These are phyloP conservation scores for Synanthedon myopaeformis DNA, from an alignment of 2,888 invertebrate species.

Conservation along the genomic window DNA sequence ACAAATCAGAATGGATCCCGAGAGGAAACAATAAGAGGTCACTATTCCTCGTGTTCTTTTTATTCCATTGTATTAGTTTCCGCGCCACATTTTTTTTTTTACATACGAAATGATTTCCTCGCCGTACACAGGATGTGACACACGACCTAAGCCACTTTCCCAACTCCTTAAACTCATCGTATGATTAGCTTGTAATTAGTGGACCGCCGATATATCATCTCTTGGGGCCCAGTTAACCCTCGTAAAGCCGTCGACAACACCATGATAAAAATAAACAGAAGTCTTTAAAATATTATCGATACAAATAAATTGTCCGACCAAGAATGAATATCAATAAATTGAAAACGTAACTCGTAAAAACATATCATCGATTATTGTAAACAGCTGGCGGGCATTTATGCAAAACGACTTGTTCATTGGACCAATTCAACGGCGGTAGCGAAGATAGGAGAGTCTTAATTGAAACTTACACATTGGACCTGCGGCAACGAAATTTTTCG, in stretches of 20 bases:
- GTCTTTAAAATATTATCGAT: slow-evolving; percentile 56
- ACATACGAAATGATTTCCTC: slow-evolving; percentile 12
- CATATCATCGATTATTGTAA: slow-evolving; percentile 67
- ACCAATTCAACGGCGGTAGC: slow-evolving; percentile 60
- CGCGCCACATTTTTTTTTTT: slow-evolving; percentile 20
- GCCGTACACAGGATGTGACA: slow-evolving; percentile 3
- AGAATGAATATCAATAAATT: slow-evolving; percentile 65
- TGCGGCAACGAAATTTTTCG: slow-evolving; percentile 8
- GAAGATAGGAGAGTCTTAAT: slow-evolving; percentile 39
- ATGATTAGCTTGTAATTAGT: slow-evolving; percentile 35
- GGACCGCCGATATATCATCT: slow-evolving; percentile 26
- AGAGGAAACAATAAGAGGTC: slow-evolving; percentile 47
- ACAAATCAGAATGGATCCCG: slow-evolving; percentile 34
- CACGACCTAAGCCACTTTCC: neutral
- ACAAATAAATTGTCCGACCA: slow-evolving; percentile 60
- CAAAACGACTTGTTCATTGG: slow-evolving; percentile 55
- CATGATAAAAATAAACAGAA: slow-evolving; percentile 54
- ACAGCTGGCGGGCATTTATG: slow-evolving; percentile 67
- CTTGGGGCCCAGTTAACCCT: slow-evolving; percentile 20
- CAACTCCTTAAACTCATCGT: slow-evolving; percentile 3
- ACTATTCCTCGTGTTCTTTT: slow-evolving; percentile 30
- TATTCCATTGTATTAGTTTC: slow-evolving; percentile 28
- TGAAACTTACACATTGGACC: slow-evolving; percentile 32
- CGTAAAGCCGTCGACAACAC: slow-evolving; percentile 40
- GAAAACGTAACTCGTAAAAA: slow-evolving; percentile 63